Evolutionary conservation across 2,888 invertebrate species (phyloP), one percentile per base, ranked within the genome.

Genomic region (Epinotia demarniana): DNA sequence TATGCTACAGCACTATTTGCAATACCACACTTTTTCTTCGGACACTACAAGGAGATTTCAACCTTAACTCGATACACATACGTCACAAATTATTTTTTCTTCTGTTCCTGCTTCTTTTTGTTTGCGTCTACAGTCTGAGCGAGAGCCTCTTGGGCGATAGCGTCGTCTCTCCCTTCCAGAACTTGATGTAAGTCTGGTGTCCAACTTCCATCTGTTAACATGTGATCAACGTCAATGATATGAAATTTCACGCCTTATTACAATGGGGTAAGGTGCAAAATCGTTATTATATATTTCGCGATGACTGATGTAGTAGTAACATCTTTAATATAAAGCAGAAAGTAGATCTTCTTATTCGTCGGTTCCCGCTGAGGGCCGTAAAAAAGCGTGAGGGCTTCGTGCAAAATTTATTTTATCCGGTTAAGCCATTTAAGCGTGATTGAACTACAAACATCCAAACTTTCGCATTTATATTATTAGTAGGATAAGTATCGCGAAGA

Each of bases 101-200:
- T 90, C 1, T 79, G n/a, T 0, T 91, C 91, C 57, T 80, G 82
- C 75, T 91, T 92, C 78, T 84, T 93, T 78, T 87, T 90, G 0
- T 77, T 84, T 1, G 88, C 87, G 4, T 90, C 90, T 0, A 87
- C 23, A 12, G 81, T 84, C 67, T 87, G 81, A 3, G 80, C 81
- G 0, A 90, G 81, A 1, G 81, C 79, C 72, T 91, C 92, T 12
- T 73, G 80, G 0, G 84, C 83, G 3, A 93, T 87, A 6, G 89
- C 89, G 0, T 90, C 88, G 18, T 91, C 90, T 82, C 92, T 86
- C 72, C 84, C 85, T 76, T 89, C 88, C 16, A 91, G 73, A 0
- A 87, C 90, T 58, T 81, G 79, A 1, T 78, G 76, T 33, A 93
- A 75, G 3, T 87, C 86, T n/a, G 84, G 83, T 49, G 82, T 82